Evolutionary conservation across 2,113 vertebrate species (phyloP).

Genomic region (Stomatorhinus ivindoensis): DNA sequence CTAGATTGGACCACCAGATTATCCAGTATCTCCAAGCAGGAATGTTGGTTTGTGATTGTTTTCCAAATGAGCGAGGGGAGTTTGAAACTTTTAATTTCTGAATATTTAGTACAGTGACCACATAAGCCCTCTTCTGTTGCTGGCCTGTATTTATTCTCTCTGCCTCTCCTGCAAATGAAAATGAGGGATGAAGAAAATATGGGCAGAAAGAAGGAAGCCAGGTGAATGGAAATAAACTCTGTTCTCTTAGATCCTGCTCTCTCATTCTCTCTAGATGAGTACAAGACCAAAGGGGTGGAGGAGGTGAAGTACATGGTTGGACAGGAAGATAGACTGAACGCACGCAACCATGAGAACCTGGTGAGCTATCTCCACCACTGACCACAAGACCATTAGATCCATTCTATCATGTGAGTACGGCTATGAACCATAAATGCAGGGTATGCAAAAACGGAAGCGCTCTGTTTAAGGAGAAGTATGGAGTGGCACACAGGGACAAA

Average conservation of each 20-base stretch:
- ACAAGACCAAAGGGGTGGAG: slow-evolving; percentile 76
- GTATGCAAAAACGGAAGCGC: background rate
- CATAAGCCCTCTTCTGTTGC: background rate
- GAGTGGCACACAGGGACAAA: background rate
- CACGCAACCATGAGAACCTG: slow-evolving; percentile 42
- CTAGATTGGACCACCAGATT: background rate
- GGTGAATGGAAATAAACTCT: background rate
- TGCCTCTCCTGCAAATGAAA: background rate
- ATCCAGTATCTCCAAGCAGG: background rate
- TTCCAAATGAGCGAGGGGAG: background rate
- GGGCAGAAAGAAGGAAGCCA: background rate
- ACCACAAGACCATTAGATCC: background rate
- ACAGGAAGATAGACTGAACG: slow-evolving; percentile 39
- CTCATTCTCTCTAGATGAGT: slow-evolving; percentile 59
- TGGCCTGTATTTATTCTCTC: background rate
- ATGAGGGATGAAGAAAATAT: background rate
- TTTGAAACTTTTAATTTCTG: background rate
- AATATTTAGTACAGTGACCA: background rate
- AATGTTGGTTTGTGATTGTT: background rate
- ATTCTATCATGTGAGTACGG: background rate
- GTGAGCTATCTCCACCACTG: slow-evolving; percentile 20
- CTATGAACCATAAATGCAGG: background rate
- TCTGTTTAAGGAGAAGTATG: slow-evolving; percentile 19
- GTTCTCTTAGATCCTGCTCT: background rate
- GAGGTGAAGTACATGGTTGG: slow-evolving; percentile 54